A percentile compares a stretch with the other conserved stretches of the same genome.
phyloP scores from a whole-genome alignment of 2,797 vertebrate genomes.

The Gymnopithys bicolor region DNA sequence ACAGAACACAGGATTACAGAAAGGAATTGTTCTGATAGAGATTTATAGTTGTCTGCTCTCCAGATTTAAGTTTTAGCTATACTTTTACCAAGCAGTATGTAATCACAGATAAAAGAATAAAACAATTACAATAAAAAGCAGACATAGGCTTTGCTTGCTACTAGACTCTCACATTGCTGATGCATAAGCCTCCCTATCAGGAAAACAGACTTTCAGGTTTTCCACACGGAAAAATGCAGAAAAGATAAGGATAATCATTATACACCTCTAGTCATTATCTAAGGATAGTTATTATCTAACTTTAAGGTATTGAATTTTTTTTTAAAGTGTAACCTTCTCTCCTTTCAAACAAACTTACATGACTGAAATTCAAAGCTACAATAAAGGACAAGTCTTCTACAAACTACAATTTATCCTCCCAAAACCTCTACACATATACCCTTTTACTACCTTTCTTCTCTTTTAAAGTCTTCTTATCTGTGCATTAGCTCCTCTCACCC shows the following conservation, averaged over 20 bases:
- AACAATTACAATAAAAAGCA: not conserved
- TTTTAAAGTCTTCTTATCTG: not conserved
- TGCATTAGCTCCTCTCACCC: not conserved
- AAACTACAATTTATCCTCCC: fast-evolving
- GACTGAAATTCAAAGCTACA: not conserved
- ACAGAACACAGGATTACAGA: not conserved
- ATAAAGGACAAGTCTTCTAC: fast-evolving
- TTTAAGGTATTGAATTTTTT: too few relatives aligned
- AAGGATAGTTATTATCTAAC: too few relatives aligned
- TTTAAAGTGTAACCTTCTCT: fast-evolving
- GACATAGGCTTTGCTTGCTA: not conserved
- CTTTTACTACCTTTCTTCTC: not conserved
- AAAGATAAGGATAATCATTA: fast-evolving
- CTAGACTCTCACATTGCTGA: not conserved
- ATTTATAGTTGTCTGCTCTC: not conserved
- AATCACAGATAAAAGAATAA: not conserved
- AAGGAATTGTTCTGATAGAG: not conserved
- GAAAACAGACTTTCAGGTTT: not conserved
- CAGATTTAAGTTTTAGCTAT: not conserved
- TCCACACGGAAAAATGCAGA: fast-evolving
- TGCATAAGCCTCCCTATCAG: fast-evolving
- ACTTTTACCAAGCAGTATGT: not conserved
- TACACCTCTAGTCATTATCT: not conserved
- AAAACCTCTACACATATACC: fast-evolving
- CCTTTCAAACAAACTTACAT: not conserved